phyloP scores from a whole-genome alignment of 2,797 vertebrate species.

The Phoebastria nigripes region DNA sequence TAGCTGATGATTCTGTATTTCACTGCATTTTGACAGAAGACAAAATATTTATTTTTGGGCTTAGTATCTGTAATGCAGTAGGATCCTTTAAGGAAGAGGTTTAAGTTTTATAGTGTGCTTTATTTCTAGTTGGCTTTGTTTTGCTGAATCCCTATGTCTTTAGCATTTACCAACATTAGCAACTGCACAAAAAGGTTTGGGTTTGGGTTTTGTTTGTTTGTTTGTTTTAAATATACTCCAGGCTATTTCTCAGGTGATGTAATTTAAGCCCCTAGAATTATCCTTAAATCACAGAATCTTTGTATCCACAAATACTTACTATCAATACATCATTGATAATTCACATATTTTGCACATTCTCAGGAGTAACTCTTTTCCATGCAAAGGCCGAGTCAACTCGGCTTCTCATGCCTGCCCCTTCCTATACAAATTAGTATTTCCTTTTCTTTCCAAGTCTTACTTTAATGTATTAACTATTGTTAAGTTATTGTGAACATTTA shows the following conservation, averaged over 20 bases:
- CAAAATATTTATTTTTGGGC: neutral
- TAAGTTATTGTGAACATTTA: neutral
- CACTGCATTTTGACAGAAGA: neutral
- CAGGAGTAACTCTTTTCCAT: neutral
- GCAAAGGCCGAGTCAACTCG: neutral
- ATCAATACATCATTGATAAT: neutral
- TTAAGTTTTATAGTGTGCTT: neutral
- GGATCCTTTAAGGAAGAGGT: neutral
- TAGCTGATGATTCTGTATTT: neutral
- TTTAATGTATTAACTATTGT: neutral
- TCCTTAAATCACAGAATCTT: neutral
- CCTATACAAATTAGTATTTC: neutral
- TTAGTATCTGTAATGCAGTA: neutral
- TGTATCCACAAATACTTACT: neutral
- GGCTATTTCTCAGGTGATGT: neutral
- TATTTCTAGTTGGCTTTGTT: neutral
- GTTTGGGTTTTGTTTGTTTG: too few species aligned
- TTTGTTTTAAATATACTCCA: neutral
- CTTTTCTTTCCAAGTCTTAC: neutral
- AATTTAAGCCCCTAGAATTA: neutral
- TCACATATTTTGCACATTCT: neutral
- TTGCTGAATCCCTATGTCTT: neutral
- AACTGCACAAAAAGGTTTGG: neutral
- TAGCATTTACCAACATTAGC: neutral
- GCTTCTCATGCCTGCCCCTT: neutral